phyloP scores from a whole-genome alignment of 2,113 vertebrate genomes.

The Melanocharis versteri region DNA sequence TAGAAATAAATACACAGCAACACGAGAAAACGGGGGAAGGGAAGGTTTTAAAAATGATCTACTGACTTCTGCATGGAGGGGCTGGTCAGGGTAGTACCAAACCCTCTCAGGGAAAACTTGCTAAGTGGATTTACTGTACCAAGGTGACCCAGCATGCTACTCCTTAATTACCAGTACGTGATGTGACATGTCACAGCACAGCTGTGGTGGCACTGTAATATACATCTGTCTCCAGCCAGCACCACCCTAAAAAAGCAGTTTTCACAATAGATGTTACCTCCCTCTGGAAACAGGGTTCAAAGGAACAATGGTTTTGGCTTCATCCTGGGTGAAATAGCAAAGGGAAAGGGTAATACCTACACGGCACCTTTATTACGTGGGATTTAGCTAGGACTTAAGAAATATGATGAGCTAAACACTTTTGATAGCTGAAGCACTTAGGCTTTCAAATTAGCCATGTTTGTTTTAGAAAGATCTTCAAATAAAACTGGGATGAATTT shows the following conservation, averaged over 20 bases:
- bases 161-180: background rate
- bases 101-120: background rate
- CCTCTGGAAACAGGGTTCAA: background rate
- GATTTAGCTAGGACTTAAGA: background rate
- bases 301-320: background rate
- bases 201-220: background rate
- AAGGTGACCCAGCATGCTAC: background rate
- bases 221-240: background rate
- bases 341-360: background rate
- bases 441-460: background rate
- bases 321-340: background rate
- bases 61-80: background rate
- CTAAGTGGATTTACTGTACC: background rate
- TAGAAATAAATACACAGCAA: background rate
- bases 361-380: background rate
- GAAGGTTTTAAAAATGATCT: background rate
- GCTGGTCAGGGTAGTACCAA: background rate
- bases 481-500: background rate
- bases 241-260: background rate
- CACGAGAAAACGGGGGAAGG: background rate
- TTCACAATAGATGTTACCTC: background rate
- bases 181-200: background rate
- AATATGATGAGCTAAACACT: background rate
- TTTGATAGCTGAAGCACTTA: background rate
- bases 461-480: background rate